Evolutionary conservation across 2,888 invertebrate genomes (phyloP).

Genomic region (Leptopilina syphax): DNA sequence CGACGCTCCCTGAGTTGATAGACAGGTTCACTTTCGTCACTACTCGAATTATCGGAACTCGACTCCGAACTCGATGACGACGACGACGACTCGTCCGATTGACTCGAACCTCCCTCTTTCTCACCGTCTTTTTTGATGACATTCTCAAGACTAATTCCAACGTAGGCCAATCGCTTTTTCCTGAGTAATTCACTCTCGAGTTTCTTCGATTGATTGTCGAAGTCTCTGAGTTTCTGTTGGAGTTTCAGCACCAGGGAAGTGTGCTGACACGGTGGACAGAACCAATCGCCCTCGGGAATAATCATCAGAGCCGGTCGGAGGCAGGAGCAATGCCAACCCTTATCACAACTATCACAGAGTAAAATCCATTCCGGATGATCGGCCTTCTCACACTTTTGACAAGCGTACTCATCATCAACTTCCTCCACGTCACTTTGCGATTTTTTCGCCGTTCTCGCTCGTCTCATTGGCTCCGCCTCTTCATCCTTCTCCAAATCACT

Average conservation of each 20-base stretch:
- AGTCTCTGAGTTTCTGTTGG: constrained; percentile 85
- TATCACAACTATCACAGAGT: constrained; percentile 96
- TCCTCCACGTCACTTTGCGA: constrained; percentile 75
- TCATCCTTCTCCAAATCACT: constrained; percentile 88
- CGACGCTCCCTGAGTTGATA: constrained; percentile 90
- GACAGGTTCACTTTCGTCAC: constrained; percentile 85
- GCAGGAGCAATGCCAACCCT: constrained; percentile 98
- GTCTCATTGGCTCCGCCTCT: constrained; percentile 85
- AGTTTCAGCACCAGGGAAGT: constrained; percentile 85
- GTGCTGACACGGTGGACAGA: constrained; percentile 98
- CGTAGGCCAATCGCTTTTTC: constrained; percentile 85
- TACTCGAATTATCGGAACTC: constrained; percentile 73
- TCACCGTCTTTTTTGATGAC: constrained; percentile 78
- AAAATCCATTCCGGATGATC: constrained; percentile 99
- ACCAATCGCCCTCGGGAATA: constrained; percentile 99
- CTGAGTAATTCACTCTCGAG: constrained; percentile 83
- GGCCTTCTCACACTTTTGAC: constrained; percentile 92
- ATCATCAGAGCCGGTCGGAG: constrained; percentile 93
- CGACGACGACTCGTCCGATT: constrained; percentile 59
- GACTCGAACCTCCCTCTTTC: constrained; percentile 67
- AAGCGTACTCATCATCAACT: constrained; percentile 85
- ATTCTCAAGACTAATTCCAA: constrained; percentile 86
- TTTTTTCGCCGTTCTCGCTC: constrained; percentile 91
- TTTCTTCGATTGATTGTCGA: constrained; percentile 85
- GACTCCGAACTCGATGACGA: constrained; percentile 64